These are phyloP conservation scores for Periophthalmus magnuspinnatus DNA, from an alignment of 2,797 vertebrate genomes.

Conservation along the genomic window DNA sequence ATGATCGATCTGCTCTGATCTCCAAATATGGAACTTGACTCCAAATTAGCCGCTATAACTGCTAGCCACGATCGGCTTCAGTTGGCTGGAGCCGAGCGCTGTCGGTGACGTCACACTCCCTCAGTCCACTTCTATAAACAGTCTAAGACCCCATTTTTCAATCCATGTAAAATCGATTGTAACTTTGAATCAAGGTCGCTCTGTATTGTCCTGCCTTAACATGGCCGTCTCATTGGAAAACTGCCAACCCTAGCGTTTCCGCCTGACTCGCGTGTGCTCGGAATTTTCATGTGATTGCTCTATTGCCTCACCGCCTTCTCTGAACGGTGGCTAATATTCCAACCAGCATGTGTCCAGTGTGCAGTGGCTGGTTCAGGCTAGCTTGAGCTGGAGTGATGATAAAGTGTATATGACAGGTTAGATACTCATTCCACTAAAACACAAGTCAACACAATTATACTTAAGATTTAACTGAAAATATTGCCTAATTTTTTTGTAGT, in stretches of 20 bases:
- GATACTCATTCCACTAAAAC: too few relatives aligned
- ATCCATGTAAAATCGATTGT: neutral
- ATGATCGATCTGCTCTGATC: too few relatives aligned
- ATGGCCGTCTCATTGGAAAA: neutral
- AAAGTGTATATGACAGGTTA: too few relatives aligned
- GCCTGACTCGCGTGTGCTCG: slow-evolving; percentile 1
- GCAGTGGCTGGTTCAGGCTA: slow-evolving; percentile 28
- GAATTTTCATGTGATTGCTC: slow-evolving; percentile 11
- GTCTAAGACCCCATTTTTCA: neutral
- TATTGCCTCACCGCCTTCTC: slow-evolving; percentile 4
- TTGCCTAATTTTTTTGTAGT: too few relatives aligned
- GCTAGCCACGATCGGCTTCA: too few relatives aligned
- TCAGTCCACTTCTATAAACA: too few relatives aligned
- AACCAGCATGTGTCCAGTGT: slow-evolving; percentile 22
- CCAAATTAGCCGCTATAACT: too few relatives aligned
- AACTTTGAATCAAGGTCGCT: neutral
- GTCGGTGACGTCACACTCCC: too few relatives aligned
- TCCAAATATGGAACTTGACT: too few relatives aligned
- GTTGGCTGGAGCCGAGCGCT: too few relatives aligned
- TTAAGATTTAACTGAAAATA: too few relatives aligned
- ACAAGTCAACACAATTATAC: too few relatives aligned
- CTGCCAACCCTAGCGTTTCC: neutral
- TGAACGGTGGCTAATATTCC: slow-evolving; percentile 44
- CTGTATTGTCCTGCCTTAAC: neutral
- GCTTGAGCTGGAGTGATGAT: slow-evolving; percentile 43